Evolutionary conservation across 2,113 vertebrate species (phyloP), one percentile per base, ranked within the genome.

Genomic region (Barnardius zonarius): DNA sequence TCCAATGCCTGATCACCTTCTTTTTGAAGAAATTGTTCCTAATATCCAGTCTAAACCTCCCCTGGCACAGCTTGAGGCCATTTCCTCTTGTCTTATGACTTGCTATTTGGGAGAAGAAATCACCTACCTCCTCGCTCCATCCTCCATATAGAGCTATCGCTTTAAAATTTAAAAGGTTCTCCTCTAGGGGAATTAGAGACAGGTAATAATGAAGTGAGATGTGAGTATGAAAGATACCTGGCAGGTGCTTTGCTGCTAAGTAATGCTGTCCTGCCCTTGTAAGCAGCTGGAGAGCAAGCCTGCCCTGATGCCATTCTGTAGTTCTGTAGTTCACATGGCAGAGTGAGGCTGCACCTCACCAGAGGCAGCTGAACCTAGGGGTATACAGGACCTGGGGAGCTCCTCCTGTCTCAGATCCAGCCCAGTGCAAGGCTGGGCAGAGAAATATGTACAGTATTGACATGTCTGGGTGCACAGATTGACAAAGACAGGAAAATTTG

Each of bases 241-340:
- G 1, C 37, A 41, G 9, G 11, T 57, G 5, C 22, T 83, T 68
- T 59, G 25, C 24, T 59, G 5, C 44, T 52, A n/a, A 44, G 43
- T 5, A 62, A 28, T 10, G 13, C 7, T 57, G 25, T 44, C 4
- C 3, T 51, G 16, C 33, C 11, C 35, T 73, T 3, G 0, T 17
- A 61, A 69, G 49, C 17, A 69, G 46, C 25, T 68, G 70, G 24
- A 54, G 28, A 59, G 8, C 24, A 85, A 59, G 9, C 35, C 69
- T 59, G 15, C 13, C 31, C 28, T 59, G 70, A 11, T 37, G 4
- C 7, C 17, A 3, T 57, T 75, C 33, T n/a, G 33, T 4, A 1
- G 10, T 22, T 67, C 25, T 83, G 27, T 30, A 7, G 18, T 13
- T 78, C 41, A 27, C 0, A 0, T 13, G 30, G 14, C n/a, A 66